Conservation (phyloP, 2,888 invertebrate species). For the Helleia helle region DNA sequence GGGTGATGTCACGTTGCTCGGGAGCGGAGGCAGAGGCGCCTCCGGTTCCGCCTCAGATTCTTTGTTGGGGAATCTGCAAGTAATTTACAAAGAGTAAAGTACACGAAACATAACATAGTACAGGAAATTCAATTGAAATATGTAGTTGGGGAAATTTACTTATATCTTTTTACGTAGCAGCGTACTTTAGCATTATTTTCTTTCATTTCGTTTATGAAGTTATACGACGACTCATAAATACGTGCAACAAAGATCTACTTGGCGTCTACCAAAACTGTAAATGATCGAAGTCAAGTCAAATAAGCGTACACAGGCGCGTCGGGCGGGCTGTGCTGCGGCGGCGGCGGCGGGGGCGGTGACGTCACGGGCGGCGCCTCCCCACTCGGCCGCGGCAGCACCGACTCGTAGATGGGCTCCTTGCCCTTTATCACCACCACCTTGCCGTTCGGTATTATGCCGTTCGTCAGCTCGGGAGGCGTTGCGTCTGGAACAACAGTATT, state of each 20-base stretch:
- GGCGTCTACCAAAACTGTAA: too few species aligned
- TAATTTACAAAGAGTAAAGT: background rate
- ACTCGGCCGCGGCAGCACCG: slow-evolving; percentile 83
- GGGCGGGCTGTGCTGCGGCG: slow-evolving; percentile 30
- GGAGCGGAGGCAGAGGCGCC: slow-evolving; percentile 40
- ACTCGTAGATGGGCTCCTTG: slow-evolving; percentile 89
- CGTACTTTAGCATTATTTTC: too few species aligned
- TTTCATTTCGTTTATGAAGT: too few species aligned
- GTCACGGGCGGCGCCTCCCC: slow-evolving; percentile 44
- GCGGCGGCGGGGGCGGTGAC: slow-evolving; percentile 39
- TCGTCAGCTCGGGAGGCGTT: slow-evolving; percentile 59
- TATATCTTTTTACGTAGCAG: too few species aligned
- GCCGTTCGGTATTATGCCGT: slow-evolving; percentile 69
- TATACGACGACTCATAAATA: too few species aligned
- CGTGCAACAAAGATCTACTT: too few species aligned
- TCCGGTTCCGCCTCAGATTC: slow-evolving; percentile 35
- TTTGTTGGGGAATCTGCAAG: slow-evolving; percentile 28
- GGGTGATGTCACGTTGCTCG: slow-evolving; percentile 29
- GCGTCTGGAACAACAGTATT: slow-evolving; percentile 33
- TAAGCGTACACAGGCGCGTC: background rate
- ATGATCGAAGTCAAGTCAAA: background rate
- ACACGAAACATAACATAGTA: too few species aligned
- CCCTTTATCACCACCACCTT: slow-evolving; percentile 55
- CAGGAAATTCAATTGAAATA: too few species aligned
- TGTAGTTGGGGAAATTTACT: too few species aligned